A percentile compares a stretch with the other conserved stretches of the same genome.
These are phyloP conservation scores for Chloropsis cyanopogon DNA, from an alignment of 2,113 vertebrate genomes.

Conservation along the genomic window DNA sequence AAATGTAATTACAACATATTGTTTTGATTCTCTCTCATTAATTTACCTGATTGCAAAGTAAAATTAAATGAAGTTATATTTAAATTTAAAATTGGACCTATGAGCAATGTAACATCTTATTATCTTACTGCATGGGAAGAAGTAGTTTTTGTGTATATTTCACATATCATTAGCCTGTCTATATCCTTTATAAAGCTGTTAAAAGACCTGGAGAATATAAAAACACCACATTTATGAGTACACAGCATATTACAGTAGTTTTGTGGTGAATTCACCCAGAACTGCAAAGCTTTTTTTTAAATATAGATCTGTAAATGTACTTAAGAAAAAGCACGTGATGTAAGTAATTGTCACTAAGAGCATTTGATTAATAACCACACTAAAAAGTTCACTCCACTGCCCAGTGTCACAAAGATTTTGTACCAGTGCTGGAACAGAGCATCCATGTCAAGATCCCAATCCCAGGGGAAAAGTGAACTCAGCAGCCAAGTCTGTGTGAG, in stretches of 20 bases:
- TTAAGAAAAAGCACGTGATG: neutral
- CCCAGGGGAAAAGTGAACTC: neutral
- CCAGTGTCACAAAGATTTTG: neutral
- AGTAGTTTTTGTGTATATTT: slow-evolving; percentile 43
- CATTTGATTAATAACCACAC: neutral
- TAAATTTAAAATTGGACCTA: slow-evolving; percentile 75
- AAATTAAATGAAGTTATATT: slow-evolving; percentile 80
- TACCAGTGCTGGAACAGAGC: neutral
- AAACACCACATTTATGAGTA: neutral
- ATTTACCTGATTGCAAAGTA: slow-evolving; percentile 81
- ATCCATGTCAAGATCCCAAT: fast-evolving
- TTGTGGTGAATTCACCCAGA: neutral
- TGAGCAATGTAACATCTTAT: slow-evolving; percentile 70
- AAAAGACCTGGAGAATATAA: neutral
- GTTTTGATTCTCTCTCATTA: slow-evolving; percentile 77
- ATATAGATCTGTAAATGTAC: neutral
- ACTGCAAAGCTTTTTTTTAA: neutral
- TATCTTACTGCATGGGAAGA: slow-evolving; percentile 36
- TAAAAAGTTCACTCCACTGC: neutral
- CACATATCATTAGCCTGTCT: slow-evolving; percentile 2
- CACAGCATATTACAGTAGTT: neutral
- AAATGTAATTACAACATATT: slow-evolving; percentile 80
- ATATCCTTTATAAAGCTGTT: neutral
- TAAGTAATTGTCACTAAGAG: neutral
- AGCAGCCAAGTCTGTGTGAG: fast-evolving